phyloP scores from a whole-genome alignment of 64 coral and sea anemone species.

The Cladopsammia gracilis region DNA sequence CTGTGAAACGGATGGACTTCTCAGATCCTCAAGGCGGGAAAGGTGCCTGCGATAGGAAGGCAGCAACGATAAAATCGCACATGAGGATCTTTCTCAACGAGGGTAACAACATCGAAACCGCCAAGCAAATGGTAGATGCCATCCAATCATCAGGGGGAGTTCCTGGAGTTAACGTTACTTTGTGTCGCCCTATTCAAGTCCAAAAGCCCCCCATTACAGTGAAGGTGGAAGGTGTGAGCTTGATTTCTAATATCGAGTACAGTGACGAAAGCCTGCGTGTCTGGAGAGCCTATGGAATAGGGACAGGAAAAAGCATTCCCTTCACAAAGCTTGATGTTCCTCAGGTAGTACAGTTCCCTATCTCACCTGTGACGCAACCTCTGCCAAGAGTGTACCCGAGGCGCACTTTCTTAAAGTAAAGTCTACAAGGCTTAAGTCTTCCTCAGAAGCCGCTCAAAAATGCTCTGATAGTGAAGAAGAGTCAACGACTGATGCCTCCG shows the following conservation, averaged over 20 bases:
- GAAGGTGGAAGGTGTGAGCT: conserved; percentile 42
- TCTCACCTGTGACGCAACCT: conserved; percentile 4
- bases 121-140: conserved; percentile 35
- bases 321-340: conserved; percentile 11
- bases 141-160: conserved; percentile 41
- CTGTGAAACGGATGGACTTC: conserved; percentile 9
- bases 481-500: neutral
- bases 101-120: conserved; percentile 38
- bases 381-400: neutral
- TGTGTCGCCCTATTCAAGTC: neutral
- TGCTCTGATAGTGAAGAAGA: neutral
- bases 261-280: conserved; percentile 19
- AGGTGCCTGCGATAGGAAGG: conserved; percentile 35
- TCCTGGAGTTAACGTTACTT: conserved; percentile 26
- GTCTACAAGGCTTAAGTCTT: neutral
- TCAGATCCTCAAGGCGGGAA: conserved; percentile 11
- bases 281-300: conserved; percentile 26
- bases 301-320: too few relatives aligned
- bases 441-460: neutral
- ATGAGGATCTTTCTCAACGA: conserved; percentile 23
- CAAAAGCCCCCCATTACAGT: conserved; percentile 4
- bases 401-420: conserved; percentile 9
- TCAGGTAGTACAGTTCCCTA: neutral
- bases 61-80: conserved; percentile 36
- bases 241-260: conserved; percentile 52